Conservation (phyloP, 2,888 invertebrate genomes). For the Seira ritae region DNA sequence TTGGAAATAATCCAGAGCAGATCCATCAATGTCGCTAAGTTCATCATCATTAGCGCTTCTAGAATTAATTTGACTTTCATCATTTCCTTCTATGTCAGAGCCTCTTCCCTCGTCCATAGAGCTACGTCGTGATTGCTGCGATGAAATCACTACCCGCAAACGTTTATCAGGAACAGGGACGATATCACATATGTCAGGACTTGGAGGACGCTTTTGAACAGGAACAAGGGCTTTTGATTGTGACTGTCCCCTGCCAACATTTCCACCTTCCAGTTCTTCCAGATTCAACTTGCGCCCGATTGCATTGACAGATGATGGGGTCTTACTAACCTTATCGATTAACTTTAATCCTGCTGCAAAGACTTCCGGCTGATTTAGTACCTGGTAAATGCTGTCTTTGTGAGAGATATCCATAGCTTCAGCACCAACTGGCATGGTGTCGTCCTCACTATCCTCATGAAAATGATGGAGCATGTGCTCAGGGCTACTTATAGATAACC, state of each 20-base stretch:
- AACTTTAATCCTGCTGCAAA: conserved; percentile 53
- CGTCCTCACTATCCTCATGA: conserved; percentile 3
- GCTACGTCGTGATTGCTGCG: conserved; percentile 42
- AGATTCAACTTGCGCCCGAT: conserved; percentile 17
- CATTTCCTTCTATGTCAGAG: background rate
- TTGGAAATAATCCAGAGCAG: background rate
- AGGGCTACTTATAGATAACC: conserved; percentile 16
- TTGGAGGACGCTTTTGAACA: conserved; percentile 31
- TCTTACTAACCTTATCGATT: conserved; percentile 18
- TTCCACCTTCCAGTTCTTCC: background rate
- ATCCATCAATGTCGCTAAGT: conserved; percentile 35
- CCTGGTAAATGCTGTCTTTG: conserved; percentile 24
- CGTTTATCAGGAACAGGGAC: conserved; percentile 55
- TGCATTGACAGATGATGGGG: conserved; percentile 12
- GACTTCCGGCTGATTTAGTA: conserved; percentile 50
- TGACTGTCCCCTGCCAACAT: background rate
- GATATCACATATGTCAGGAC: conserved; percentile 66
- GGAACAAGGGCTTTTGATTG: conserved; percentile 29
- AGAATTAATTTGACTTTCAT: background rate
- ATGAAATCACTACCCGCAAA: conserved; percentile 15
- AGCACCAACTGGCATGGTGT: conserved; percentile 31
- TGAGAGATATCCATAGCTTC: conserved; percentile 24
- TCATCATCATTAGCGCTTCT: conserved; percentile 45
- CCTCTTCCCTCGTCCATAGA: conserved; percentile 24
- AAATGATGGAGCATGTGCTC: background rate